phyloP scores from a whole-genome alignment of 2,888 invertebrate genomes.

The Apodemia duryi region DNA sequence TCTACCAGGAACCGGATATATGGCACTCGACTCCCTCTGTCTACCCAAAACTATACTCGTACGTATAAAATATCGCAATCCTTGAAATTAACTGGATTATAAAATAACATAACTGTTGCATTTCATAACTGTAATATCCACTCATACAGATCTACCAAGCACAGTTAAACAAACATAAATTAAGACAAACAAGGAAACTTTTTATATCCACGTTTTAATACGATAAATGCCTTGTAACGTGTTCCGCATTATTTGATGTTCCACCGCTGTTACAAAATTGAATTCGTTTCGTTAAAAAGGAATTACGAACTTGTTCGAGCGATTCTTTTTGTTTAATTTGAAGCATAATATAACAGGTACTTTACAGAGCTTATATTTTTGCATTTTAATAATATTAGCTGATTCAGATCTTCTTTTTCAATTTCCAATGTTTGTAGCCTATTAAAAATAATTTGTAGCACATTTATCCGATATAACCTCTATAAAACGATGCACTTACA shows the following conservation, averaged over 20 bases:
- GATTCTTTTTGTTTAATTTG: background rate
- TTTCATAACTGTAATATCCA: background rate
- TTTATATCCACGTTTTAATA: conserved; percentile 20
- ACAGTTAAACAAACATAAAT: conserved; percentile 21
- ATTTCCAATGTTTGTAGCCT: too few species aligned
- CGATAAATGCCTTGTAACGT: conserved; percentile 19
- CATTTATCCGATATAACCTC: too few species aligned
- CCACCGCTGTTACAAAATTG: conserved; percentile 19
- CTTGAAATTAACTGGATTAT: background rate
- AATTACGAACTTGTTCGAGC: background rate
- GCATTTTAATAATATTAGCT: too few species aligned
- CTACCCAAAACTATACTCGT: too few species aligned
- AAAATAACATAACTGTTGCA: background rate
- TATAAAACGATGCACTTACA: too few species aligned
- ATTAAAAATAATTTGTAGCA: too few species aligned
- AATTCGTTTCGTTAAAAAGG: conserved; percentile 16
- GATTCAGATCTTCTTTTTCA: too few species aligned
- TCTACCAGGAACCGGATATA: too few species aligned
- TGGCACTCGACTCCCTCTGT: too few species aligned
- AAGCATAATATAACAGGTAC: background rate
- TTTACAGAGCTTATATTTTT: too few species aligned
- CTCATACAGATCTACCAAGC: background rate
- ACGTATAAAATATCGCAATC: too few species aligned
- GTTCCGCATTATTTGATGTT: conserved; percentile 22
- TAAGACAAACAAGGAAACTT: conserved; percentile 20